phyloP scores from a whole-genome alignment of 2,888 invertebrate species.

The Epistrophella euchroma region DNA sequence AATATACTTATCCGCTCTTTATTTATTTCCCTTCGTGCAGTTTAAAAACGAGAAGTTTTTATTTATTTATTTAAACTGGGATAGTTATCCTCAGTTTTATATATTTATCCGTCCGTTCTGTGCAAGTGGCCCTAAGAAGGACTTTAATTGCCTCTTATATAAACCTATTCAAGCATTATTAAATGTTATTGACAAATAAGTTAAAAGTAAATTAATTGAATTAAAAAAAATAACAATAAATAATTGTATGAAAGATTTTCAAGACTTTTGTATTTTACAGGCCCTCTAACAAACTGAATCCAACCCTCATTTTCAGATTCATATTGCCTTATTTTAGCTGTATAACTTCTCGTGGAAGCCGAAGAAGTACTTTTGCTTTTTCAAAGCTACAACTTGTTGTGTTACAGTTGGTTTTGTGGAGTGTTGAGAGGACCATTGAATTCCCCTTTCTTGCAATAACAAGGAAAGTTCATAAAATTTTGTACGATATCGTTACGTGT shows the following conservation, averaged over 20 bases:
- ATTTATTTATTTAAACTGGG: no score
- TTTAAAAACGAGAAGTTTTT: no score
- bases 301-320: slow-evolving; percentile 2
- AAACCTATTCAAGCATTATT: no score
- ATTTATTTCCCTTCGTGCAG: no score
- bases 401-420: slow-evolving; percentile 59
- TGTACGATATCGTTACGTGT: slow-evolving; percentile 11
- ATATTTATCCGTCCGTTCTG: no score
- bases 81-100: no score
- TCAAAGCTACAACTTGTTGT: slow-evolving; percentile 64
- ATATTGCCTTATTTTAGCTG: slow-evolving; percentile 27
- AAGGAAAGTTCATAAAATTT: slow-evolving; percentile 66
- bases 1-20: no score
- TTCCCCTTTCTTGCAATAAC: slow-evolving; percentile 47
- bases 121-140: no score
- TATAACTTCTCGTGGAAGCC: slow-evolving; percentile 23
- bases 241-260: not conserved
- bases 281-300: not conserved
- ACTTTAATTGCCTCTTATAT: no score
- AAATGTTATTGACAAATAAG: no score
- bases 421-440: slow-evolving; percentile 62
- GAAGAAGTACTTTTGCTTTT: slow-evolving; percentile 50
- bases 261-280: not conserved
- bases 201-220: no score
- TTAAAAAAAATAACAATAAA: not conserved